A percentile compares a stretch with the other conserved stretches of the same genome.
These are phyloP conservation scores for Molothrus ater DNA, from an alignment of 2,797 vertebrate species.

Conservation along the genomic window DNA sequence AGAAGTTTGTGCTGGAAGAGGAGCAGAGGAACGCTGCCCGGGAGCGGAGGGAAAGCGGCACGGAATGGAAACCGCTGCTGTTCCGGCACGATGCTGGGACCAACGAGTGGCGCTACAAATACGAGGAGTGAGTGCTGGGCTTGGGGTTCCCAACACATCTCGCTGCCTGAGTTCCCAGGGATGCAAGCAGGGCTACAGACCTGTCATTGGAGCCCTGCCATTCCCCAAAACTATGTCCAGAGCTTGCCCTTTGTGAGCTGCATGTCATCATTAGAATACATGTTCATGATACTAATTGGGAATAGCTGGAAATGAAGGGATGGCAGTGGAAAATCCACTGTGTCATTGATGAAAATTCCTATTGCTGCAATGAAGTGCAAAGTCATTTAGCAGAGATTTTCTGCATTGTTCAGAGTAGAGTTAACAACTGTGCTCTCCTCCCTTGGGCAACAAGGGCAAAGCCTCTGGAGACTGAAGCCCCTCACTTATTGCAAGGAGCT, in stretches of 20 bases:
- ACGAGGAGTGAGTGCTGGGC: slow-evolving; percentile 84
- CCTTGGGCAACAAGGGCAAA: background rate
- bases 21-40: slow-evolving; percentile 84
- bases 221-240: background rate
- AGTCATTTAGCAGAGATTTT: background rate
- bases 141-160: background rate
- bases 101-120: slow-evolving; percentile 89
- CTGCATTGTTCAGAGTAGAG: background rate
- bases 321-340: background rate
- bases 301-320: background rate
- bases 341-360: background rate
- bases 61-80: slow-evolving; percentile 83
- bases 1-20: slow-evolving; percentile 92
- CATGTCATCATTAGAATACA: background rate
- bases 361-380: background rate
- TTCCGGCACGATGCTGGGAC: slow-evolving; percentile 81
- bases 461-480: background rate
- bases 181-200: background rate
- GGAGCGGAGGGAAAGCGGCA: slow-evolving; percentile 80
- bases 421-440: background rate
- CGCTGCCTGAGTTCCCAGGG: background rate
- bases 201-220: background rate
- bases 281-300: background rate
- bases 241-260: background rate
- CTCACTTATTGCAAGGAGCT: background rate